These are phyloP conservation scores for Larimichthys polyactis DNA, from an alignment of 2,113 vertebrate species.

Conservation along the genomic window DNA sequence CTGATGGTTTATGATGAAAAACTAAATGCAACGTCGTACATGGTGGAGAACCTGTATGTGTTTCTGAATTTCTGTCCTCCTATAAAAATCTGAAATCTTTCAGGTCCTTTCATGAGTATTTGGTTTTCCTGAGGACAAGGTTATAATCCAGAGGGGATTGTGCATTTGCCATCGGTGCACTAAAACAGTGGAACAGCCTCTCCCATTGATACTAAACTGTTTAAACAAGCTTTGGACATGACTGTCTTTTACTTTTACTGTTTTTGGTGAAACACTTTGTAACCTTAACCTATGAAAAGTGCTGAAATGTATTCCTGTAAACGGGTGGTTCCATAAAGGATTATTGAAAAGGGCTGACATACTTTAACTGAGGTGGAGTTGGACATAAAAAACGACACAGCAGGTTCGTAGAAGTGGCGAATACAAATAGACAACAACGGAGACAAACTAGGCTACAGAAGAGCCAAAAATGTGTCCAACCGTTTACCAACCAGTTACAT, in stretches of 20 bases:
- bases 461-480: too few species aligned
- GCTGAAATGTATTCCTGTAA: neutral
- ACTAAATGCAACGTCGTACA: neutral
- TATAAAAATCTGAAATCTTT: conserved; percentile 22
- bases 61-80: conserved; percentile 17
- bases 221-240: conserved; percentile 1
- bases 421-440: neutral
- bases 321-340: neutral
- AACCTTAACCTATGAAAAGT: neutral
- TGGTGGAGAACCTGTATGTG: neutral
- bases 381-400: neutral
- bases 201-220: conserved; percentile 38
- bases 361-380: neutral
- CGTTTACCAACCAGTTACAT: too few species aligned
- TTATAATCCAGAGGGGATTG: conserved; percentile 48
- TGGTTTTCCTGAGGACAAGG: conserved; percentile 48
- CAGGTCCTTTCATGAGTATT: conserved; percentile 33
- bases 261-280: neutral
- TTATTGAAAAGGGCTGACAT: neutral
- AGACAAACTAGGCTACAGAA: too few species aligned
- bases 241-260: neutral
- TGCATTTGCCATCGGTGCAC: conserved; percentile 58
- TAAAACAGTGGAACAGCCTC: conserved; percentile 31
- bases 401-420: neutral
- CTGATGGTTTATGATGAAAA: neutral